These are phyloP conservation scores for Chloropsis cyanopogon DNA, from an alignment of 2,113 vertebrate genomes.

Conservation along the genomic window DNA sequence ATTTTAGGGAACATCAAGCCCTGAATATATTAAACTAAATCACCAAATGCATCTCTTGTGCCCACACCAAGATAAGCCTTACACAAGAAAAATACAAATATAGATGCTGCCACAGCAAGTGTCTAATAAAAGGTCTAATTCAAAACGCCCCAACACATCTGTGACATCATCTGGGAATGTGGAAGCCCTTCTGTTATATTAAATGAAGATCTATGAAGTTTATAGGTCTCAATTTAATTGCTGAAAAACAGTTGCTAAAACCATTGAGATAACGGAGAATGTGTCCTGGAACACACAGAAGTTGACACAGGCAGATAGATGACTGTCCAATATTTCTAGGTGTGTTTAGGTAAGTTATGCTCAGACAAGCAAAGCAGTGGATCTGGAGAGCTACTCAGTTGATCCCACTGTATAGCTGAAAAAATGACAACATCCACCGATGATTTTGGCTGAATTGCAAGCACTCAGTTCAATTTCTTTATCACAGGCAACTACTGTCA, in stretches of 20 bases:
- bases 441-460: background rate
- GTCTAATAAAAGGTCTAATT: background rate
- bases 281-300: background rate
- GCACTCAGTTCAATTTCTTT: background rate
- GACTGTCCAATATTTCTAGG: background rate
- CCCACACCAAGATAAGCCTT: background rate
- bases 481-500: background rate
- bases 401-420: background rate
- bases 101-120: background rate
- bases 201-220: background rate
- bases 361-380: background rate
- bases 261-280: fast-evolving
- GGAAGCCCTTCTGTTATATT: background rate
- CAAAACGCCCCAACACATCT: background rate
- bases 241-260: background rate
- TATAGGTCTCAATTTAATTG: background rate
- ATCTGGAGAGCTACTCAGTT: background rate
- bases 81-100: background rate
- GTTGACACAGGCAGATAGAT: background rate
- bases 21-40: background rate
- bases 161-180: background rate
- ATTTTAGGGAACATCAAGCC: background rate
- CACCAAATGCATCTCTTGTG: background rate
- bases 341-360: background rate
- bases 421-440: background rate